Evolutionary conservation across 1,140 invertebrate genomes (phyloP).

Genomic region (Bombus terrestris): DNA sequence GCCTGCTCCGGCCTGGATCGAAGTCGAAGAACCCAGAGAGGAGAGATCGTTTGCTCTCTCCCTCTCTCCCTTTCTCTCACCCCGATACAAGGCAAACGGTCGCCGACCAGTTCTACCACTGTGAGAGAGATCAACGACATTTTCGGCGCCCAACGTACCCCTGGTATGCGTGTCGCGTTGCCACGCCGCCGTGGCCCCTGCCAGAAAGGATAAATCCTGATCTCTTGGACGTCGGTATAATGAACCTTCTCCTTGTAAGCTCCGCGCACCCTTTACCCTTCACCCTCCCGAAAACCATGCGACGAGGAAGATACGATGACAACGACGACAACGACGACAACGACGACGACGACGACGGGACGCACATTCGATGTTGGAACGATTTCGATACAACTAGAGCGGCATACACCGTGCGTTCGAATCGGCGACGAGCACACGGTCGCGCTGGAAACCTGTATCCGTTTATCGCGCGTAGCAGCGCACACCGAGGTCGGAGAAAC

Average conservation of each 20-base stretch:
- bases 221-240: constrained; percentile 30
- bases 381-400: constrained; percentile 21
- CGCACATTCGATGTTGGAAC: neutral
- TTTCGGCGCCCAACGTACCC: constrained; percentile 40
- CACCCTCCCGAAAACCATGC: neutral
- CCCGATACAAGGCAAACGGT: constrained; percentile 60
- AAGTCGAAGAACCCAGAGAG: constrained; percentile 63
- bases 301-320: neutral
- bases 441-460: constrained; percentile 11
- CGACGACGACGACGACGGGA: neutral
- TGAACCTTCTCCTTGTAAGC: neutral
- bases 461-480: neutral
- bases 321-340: too few species aligned
- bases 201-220: constrained; percentile 38
- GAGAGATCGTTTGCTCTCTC: constrained; percentile 43
- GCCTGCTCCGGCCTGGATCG: constrained; percentile 62
- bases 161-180: neutral
- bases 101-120: constrained; percentile 59
- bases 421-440: neutral
- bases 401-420: neutral
- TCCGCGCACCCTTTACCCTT: too few species aligned
- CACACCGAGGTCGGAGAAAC: neutral
- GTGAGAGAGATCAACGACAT: constrained; percentile 63
- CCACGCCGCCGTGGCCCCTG: too few species aligned
- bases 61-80: constrained; percentile 1